Evolutionary conservation across 2,113 vertebrate species (phyloP), one percentile per base, ranked within the genome.

Genomic region (Gasterosteus aculeatus): DNA sequence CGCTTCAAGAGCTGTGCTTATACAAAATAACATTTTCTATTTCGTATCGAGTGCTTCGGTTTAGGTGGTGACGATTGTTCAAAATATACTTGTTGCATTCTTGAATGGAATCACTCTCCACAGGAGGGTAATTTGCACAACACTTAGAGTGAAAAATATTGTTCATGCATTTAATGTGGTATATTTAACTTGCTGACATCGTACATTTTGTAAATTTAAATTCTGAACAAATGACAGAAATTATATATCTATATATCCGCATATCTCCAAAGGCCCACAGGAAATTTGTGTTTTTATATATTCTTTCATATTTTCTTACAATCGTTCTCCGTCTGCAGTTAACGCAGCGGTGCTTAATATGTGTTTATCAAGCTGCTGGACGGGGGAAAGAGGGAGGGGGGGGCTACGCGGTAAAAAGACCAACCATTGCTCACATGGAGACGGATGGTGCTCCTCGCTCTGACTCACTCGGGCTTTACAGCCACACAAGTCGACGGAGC

Each of bases 301-400:
- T 44, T 22, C 29, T 80, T 72, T 38, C 75, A 19, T 16, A 69
- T 66, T 80, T 77, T 56, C 78, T 79, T 63, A 14, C 69, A 71
- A 76, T 79, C 47, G 69, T 46, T 70, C 29, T 39, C 31, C 2
- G 51, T 46, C 26, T 72, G 61, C 38, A 33, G 62, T 41, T 64
- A 60, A 62, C 76, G 31, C 85, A 63, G 65, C 65, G 12, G 22
- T 26, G 22, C 22, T 26, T 26, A 26, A 26, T 26, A 26, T 26
- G 22, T 26, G 22, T 26, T 26, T 26, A 26, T 74, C 49, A 66
- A 73, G 80, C 59, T 16, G 29, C 65, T 47, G 10, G 1, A 49
- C 22, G 53, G 4, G 26, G 26, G 76, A 5, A 6, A 7, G 7
- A 38, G 26, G 53, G 26, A 16, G 7, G 6, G 9, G 41, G 41